Conservation (phyloP, 1,140 invertebrate genomes). For the Formica exsecta region DNA sequence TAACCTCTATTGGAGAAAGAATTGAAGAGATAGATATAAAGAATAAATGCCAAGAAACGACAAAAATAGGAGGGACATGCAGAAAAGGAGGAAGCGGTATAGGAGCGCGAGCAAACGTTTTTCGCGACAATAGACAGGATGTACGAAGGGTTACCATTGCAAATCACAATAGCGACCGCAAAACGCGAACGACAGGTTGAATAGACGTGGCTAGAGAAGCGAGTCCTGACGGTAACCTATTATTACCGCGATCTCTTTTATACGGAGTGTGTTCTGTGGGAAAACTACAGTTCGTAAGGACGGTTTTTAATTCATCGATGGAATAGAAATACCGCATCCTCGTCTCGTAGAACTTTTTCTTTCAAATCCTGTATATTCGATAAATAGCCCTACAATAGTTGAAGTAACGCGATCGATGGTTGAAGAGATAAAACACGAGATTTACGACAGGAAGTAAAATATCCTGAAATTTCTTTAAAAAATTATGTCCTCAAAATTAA, state of each 20-base stretch:
- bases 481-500: background rate
- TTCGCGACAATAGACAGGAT: conserved; percentile 82
- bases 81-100: conserved; percentile 47
- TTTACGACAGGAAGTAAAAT: background rate
- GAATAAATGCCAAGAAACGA: conserved; percentile 32
- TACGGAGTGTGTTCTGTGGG: conserved; percentile 70
- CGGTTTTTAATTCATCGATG: conserved; percentile 66
- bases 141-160: conserved; percentile 81
- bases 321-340: background rate
- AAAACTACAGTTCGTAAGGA: conserved; percentile 62
- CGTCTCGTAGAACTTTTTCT: background rate
- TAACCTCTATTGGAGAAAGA: background rate
- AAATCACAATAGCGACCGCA: conserved; percentile 83
- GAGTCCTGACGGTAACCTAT: conserved; percentile 70
- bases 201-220: conserved; percentile 80
- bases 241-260: conserved; percentile 77
- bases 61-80: conserved; percentile 22
- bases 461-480: background rate
- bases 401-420: background rate
- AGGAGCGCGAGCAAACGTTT: conserved; percentile 56
- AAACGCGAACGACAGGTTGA: conserved; percentile 80
- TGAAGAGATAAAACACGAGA: background rate
- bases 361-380: background rate
- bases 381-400: background rate
- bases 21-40: background rate